Percentiles rank a stretch among this genome's conserved stretches.
phyloP scores from a whole-genome alignment of 1,140 invertebrate genomes.

The Carposina sasakii region DNA sequence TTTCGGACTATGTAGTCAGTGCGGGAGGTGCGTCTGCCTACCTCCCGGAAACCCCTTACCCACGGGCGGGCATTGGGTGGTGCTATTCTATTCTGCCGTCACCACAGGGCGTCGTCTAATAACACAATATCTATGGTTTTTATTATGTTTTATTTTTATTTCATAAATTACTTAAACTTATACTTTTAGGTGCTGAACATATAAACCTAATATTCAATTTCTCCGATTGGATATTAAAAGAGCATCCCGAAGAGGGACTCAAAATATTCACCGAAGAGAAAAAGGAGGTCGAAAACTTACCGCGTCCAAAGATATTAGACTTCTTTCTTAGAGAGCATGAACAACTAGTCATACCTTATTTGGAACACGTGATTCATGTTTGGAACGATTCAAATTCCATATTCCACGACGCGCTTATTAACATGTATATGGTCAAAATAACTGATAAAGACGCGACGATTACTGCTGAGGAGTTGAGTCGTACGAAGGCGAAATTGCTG shows the following conservation, averaged over 20 bases:
- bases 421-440: constrained; percentile 81
- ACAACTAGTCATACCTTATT: constrained; percentile 89
- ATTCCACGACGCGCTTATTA: constrained; percentile 93
- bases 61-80: too few relatives aligned
- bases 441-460: constrained; percentile 73
- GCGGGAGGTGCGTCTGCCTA: too few relatives aligned
- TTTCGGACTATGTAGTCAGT: too few relatives aligned
- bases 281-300: constrained; percentile 89
- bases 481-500: constrained; percentile 84
- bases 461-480: constrained; percentile 76
- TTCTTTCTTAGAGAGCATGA: constrained; percentile 89
- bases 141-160: too few relatives aligned
- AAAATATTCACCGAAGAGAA: constrained; percentile 96
- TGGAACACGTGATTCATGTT: constrained; percentile 93
- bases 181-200: constrained; percentile 80
- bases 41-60: too few relatives aligned
- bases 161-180: too few relatives aligned
- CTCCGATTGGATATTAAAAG: constrained; percentile 92
- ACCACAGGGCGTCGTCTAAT: too few relatives aligned
- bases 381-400: constrained; percentile 91
- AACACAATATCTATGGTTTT: too few relatives aligned
- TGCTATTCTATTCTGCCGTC: too few relatives aligned
- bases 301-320: constrained; percentile 90
- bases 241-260: constrained; percentile 91
- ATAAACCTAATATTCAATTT: constrained; percentile 95